Evolutionary conservation across 35 echinoderm and acorn worm species (phyloP), one percentile per base, ranked within the genome.

Genomic region (Ophiothrix spiculata): DNA sequence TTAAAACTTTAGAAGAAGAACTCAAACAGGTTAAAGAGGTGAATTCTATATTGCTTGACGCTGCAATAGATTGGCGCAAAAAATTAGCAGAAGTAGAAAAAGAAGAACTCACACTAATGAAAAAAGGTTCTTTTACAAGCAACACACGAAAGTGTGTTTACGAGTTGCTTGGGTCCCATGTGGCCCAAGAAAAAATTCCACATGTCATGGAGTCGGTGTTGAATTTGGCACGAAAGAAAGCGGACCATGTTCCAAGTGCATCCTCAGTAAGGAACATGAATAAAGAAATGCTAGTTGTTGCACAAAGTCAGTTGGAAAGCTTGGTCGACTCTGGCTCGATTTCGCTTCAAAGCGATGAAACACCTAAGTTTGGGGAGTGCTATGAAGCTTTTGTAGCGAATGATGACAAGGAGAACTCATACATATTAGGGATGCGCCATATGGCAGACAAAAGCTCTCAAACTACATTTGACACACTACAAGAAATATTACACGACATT

Each of bases 401-500:
- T 83, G 33, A 3, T 31, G 42, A 83, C 81, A 83, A 33, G 16
- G 28, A 74, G 33, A 37, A 84, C 54, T 84, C 82, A 56, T 84
- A 69, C 82, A 17, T 84, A 23, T 74, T 84, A 37, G 82, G 82
- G 19, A 84, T 84, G 82, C 8, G 82, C 11, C 82, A 84, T 54
- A 84, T 84, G 82, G 82, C 56, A 0, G 56, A 84, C 82, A 84
- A 84, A 38, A 25, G 29, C 28, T 32, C 82, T 35, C 82, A 84
- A 29, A 84, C 54, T 21, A 33, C 54, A 69, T 37, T 84, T 32
- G 82, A 84, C 34, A 64, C 54, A 64, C 33, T 84, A 16, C 32
- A 84, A 84, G 82, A 84, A 34, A 74, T 84, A 69, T 23, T 84
- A 64, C 49, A 74, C 17, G 82, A 84, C 54, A 84, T 84, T 16